phyloP scores from a whole-genome alignment of 2,888 invertebrate species.

The Craniophora ligustri region DNA sequence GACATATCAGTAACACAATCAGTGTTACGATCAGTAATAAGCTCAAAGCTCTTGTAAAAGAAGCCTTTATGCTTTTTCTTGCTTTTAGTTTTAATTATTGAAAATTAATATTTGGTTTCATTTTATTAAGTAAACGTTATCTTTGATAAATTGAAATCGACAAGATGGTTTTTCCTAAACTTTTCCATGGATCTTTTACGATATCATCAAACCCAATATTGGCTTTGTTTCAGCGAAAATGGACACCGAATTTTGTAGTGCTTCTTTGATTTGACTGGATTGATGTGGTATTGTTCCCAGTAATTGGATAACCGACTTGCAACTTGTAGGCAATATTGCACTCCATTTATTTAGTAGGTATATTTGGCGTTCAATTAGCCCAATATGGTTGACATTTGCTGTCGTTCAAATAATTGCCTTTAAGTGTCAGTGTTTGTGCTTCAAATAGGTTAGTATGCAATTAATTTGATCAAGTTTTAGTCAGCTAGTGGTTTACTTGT shows the following conservation, averaged over 20 bases:
- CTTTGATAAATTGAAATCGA: neutral
- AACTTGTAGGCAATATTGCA: conserved; percentile 10
- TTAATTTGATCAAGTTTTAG: conserved; percentile 13
- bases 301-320: conserved; percentile 22
- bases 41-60: too few relatives aligned
- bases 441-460: conserved; percentile 26
- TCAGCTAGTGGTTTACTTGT: neutral
- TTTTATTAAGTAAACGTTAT: neutral
- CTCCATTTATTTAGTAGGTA: conserved; percentile 19
- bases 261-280: conserved; percentile 37
- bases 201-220: conserved; percentile 6
- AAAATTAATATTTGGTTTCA: too few relatives aligned
- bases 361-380: conserved; percentile 31
- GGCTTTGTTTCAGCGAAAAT: conserved; percentile 31
- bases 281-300: conserved; percentile 12
- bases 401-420: conserved; percentile 31
- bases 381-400: conserved; percentile 9
- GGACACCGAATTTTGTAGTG: conserved; percentile 32
- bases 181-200: conserved; percentile 16
- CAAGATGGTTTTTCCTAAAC: conserved; percentile 12
- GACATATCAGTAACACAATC: too few relatives aligned
- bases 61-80: too few relatives aligned
- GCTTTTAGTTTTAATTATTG: neutral
- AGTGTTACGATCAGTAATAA: too few relatives aligned
- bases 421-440: conserved; percentile 16